phyloP scores from a whole-genome alignment of 1,140 invertebrate genomes.

The Drosophila tani region DNA sequence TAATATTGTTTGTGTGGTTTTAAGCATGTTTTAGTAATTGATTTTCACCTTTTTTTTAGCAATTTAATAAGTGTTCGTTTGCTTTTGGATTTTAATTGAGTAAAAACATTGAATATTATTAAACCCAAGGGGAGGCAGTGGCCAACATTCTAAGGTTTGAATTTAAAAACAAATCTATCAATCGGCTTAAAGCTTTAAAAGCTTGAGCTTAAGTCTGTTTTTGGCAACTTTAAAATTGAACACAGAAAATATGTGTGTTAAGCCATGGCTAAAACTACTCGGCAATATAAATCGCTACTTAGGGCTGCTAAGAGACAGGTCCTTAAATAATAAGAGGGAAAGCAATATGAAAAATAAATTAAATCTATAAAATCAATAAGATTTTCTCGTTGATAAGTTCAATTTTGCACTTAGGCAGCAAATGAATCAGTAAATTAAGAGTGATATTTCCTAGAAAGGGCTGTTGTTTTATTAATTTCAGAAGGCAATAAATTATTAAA shows the following conservation, averaged over 20 bases:
- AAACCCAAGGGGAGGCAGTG: neutral
- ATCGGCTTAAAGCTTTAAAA: constrained; percentile 5
- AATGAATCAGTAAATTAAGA: constrained; percentile 1
- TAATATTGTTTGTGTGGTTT: constrained; percentile 18
- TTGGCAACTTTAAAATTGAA: neutral
- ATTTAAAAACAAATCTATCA: neutral
- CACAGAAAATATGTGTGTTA: neutral
- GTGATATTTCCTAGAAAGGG: neutral
- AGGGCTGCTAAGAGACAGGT: neutral
- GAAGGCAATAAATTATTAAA: neutral
- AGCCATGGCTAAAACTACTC: neutral
- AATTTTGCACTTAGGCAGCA: neutral
- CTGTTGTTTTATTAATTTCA: neutral
- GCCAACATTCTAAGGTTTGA: neutral
- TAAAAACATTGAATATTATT: constrained; percentile 6
- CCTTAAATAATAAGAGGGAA: neutral
- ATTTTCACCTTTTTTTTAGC: neutral
- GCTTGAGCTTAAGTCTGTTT: neutral
- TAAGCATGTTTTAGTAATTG: constrained; percentile 16
- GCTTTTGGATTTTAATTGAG: constrained; percentile 1
- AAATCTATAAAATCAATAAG: constrained; percentile 1
- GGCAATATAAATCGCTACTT: neutral
- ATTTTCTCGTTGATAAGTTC: neutral
- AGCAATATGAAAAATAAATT: neutral
- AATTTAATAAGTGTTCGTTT: neutral